phyloP scores from a whole-genome alignment of 2,888 invertebrate genomes.

The Leistus spinibarbis region DNA sequence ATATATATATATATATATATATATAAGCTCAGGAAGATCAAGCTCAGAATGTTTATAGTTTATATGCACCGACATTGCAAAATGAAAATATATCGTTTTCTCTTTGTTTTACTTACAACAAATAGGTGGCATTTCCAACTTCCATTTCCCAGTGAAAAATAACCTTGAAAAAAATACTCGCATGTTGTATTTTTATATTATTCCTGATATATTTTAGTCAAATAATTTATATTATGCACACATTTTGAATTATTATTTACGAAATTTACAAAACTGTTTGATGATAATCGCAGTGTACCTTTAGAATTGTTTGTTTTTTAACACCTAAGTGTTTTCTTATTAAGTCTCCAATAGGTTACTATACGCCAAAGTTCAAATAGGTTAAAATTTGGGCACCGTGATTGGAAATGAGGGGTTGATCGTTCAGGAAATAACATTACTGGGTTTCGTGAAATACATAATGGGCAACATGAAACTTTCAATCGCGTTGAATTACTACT shows the following conservation, averaged over 20 bases:
- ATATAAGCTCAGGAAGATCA: neutral
- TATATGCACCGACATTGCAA: neutral
- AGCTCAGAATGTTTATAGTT: neutral
- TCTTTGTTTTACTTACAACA: neutral
- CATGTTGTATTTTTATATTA: neutral
- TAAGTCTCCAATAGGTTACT: too few species aligned
- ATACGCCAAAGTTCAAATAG: too few species aligned
- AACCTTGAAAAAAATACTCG: neutral
- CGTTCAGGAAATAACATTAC: neutral
- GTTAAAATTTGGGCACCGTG: neutral
- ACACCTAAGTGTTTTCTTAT: too few species aligned
- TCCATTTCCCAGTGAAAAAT: neutral
- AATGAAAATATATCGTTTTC: neutral
- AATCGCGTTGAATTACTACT: neutral
- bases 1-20: neutral
- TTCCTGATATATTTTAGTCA: neutral
- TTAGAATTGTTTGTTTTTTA: too few species aligned
- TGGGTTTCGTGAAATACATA: neutral
- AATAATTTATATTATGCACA: neutral
- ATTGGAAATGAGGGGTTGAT: neutral
- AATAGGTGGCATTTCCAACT: neutral
- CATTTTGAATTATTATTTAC: too few species aligned
- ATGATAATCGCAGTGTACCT: too few species aligned
- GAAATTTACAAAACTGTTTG: too few species aligned
- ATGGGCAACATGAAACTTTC: neutral